Conservation (phyloP, 2,113 vertebrate genomes). For the Thamnaconus septentrionalis region DNA sequence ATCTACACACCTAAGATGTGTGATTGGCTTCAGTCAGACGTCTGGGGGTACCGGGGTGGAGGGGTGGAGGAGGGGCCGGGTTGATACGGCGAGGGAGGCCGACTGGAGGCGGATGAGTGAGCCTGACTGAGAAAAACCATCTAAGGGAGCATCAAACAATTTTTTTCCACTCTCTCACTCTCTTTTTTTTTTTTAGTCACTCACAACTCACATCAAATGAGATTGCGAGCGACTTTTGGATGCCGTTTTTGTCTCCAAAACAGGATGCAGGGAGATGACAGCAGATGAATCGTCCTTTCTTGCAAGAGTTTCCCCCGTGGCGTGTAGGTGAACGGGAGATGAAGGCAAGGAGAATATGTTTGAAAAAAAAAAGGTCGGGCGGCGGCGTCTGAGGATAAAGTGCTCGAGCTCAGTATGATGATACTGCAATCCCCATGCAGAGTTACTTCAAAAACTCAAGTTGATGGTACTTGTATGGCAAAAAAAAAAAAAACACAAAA, state of each 20-base stretch:
- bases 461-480: too few species aligned
- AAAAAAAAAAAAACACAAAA: too few species aligned
- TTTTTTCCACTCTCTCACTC: too few species aligned
- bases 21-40: constrained; percentile 48
- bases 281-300: neutral
- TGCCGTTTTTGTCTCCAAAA: neutral
- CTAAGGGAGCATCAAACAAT: neutral
- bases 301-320: neutral
- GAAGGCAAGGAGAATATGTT: too few species aligned
- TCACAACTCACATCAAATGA: too few species aligned
- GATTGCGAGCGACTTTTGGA: too few species aligned
- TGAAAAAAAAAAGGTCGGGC: too few species aligned
- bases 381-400: too few species aligned
- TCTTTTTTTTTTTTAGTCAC: too few species aligned
- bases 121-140: neutral
- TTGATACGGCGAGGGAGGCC: constrained; percentile 19
- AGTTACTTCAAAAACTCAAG: too few species aligned
- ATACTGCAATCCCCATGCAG: too few species aligned
- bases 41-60: constrained; percentile 37
- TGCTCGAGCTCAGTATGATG: too few species aligned
- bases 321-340: neutral
- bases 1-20: constrained; percentile 77
- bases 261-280: neutral
- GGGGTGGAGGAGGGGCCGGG: constrained; percentile 27
- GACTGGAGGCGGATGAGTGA: neutral